Evolutionary conservation across 2,888 invertebrate species (phyloP).

Genomic region (Cryptops parisi): DNA sequence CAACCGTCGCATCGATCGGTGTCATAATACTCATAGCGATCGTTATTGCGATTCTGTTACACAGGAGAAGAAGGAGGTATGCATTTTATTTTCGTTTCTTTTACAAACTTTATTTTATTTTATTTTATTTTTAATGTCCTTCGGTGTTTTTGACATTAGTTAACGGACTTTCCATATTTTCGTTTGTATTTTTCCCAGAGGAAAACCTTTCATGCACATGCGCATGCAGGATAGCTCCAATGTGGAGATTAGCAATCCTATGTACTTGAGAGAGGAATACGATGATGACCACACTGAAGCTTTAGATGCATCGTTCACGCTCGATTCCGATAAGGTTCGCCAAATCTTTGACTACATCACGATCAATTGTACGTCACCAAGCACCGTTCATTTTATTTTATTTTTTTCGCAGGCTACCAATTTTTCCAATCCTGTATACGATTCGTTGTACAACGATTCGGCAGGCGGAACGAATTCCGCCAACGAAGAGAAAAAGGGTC

Average conservation of each 20-base stretch:
- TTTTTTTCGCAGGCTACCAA: slow-evolving; percentile 43
- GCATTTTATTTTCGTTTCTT: neutral
- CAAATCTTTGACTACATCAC: slow-evolving; percentile 21
- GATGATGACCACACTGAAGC: slow-evolving; percentile 34
- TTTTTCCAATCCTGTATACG: slow-evolving; percentile 76
- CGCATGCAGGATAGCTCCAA: slow-evolving; percentile 56
- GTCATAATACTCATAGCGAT: slow-evolving; percentile 22
- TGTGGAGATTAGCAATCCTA: slow-evolving; percentile 71
- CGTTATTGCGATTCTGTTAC: no score
- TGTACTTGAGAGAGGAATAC: slow-evolving; percentile 59
- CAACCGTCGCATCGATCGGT: slow-evolving; percentile 23
- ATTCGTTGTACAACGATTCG: slow-evolving; percentile 50
- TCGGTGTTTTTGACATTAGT: no score
- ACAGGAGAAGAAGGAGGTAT: slow-evolving; percentile 20
- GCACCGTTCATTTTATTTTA: neutral
- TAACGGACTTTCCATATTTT: no score
- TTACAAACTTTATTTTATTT: slow-evolving; percentile 2
- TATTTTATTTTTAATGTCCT: no score
- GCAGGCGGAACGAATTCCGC: slow-evolving; percentile 23
- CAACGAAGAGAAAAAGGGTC: slow-evolving; percentile 34
- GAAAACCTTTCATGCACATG: slow-evolving; percentile 57
- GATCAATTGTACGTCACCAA: neutral
- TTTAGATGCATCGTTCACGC: slow-evolving; percentile 36
- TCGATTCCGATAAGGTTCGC: slow-evolving; percentile 50
- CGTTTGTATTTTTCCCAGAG: slow-evolving; percentile 36